phyloP scores from a whole-genome alignment of 2,797 vertebrate species.

The Orientallactaga sibirica region DNA sequence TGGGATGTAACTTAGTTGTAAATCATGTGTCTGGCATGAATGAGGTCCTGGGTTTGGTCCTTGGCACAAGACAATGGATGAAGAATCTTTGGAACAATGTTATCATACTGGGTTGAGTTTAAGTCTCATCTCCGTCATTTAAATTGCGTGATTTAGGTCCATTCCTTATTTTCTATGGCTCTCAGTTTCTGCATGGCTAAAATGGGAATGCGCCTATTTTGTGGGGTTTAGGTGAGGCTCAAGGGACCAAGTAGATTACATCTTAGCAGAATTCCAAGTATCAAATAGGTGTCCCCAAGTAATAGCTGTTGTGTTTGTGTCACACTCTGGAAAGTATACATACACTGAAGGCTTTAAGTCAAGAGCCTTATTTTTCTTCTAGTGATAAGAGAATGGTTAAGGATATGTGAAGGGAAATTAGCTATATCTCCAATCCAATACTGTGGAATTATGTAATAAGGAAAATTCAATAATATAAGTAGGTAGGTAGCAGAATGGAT shows the following conservation, averaged over 20 bases:
- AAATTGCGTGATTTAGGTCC: constrained; percentile 15
- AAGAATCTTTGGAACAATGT: background rate
- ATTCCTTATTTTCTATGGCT: background rate
- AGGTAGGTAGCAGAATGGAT: constrained; percentile 11
- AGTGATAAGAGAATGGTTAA: background rate
- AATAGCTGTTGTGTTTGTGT: background rate
- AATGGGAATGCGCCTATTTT: background rate
- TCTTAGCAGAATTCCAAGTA: background rate
- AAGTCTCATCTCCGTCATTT: background rate
- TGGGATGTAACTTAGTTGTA: too few relatives aligned
- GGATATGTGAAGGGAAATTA: constrained; percentile 15
- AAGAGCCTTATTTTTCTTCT: background rate
- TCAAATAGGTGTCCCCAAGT: background rate
- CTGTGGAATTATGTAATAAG: background rate
- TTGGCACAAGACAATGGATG: background rate
- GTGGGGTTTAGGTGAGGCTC: background rate
- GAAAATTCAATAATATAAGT: constrained; percentile 14
- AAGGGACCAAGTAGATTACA: background rate
- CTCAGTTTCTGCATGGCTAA: constrained; percentile 2
- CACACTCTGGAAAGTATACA: background rate
- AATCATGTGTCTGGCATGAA: background rate
- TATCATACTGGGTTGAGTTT: background rate
- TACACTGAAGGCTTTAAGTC: too few relatives aligned
- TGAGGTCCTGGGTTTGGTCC: background rate
- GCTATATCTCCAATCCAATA: background rate